Evolutionary conservation across 2,888 invertebrate species (phyloP).

Genomic region (Hetaerina titia): DNA sequence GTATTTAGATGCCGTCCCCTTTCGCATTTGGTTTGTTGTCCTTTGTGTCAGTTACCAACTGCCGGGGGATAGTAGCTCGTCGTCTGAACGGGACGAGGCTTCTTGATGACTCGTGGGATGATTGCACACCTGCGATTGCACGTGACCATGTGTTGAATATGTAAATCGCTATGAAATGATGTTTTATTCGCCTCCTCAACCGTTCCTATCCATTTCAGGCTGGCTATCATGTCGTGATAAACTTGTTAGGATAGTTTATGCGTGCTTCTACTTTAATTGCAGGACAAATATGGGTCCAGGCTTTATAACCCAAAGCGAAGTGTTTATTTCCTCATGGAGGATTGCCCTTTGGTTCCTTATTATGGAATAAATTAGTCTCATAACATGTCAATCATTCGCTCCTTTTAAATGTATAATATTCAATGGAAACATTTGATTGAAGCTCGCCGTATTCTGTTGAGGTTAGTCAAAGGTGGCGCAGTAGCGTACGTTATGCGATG

Average conservation of each 20-base stretch:
- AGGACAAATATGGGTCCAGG: not conserved
- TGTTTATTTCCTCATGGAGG: not conserved
- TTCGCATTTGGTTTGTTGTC: not conserved
- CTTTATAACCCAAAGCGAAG: not conserved
- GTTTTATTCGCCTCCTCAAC: not conserved
- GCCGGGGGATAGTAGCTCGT: not conserved
- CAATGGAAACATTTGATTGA: no score
- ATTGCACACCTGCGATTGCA: conserved; percentile 21
- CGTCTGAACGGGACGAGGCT: not conserved
- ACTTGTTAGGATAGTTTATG: not conserved
- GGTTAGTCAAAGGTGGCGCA: no score
- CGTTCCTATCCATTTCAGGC: not conserved
- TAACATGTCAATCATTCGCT: not conserved
- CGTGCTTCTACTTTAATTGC: not conserved
- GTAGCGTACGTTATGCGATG: no score
- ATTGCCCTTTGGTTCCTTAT: not conserved
- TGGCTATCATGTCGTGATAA: not conserved
- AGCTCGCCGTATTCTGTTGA: no score
- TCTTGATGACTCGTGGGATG: not conserved
- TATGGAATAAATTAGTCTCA: not conserved
- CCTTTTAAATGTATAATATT: not conserved
- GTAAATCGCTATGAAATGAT: not conserved
- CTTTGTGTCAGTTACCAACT: not conserved
- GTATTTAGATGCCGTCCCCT: no score
- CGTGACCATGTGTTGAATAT: not conserved